These are phyloP conservation scores for Stenoptilia bipunctidactyla DNA, from an alignment of 2,888 invertebrate genomes.

Conservation along the genomic window DNA sequence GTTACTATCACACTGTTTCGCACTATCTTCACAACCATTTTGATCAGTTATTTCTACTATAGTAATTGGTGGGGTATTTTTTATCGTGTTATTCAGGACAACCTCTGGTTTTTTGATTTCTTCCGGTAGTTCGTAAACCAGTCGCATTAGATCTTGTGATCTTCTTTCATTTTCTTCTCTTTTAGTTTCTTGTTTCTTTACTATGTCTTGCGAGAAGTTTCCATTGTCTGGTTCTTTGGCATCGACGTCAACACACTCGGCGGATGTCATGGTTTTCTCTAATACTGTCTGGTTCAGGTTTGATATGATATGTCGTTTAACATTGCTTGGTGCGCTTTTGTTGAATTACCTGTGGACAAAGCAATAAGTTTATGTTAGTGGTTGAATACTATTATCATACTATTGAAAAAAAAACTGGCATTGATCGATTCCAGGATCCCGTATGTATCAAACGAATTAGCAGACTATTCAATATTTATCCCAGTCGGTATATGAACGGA, in stretches of 20 bases:
- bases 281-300: too few relatives aligned
- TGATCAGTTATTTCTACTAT: conserved; percentile 60
- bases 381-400: too few relatives aligned
- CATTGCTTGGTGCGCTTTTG: too few relatives aligned
- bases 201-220: conserved; percentile 37
- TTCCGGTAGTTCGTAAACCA: conserved; percentile 61
- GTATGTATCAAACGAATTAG: too few relatives aligned
- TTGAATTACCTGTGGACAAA: too few relatives aligned
- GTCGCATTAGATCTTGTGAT: conserved; percentile 54
- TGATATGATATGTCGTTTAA: too few relatives aligned
- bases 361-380: too few relatives aligned
- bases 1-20: conserved; percentile 39
- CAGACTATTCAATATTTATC: too few relatives aligned
- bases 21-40: conserved; percentile 53
- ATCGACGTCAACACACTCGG: conserved; percentile 54
- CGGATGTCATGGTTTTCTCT: conserved; percentile 54
- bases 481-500: too few relatives aligned
- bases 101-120: conserved; percentile 37
- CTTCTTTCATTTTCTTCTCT: conserved; percentile 32
- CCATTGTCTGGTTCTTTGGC: conserved; percentile 40
- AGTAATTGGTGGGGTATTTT: conserved; percentile 59
- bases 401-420: too few relatives aligned
- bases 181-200: conserved; percentile 33
- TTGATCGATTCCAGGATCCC: too few relatives aligned
- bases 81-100: conserved; percentile 52